Base-by-base conservation (phyloP, 2,113 vertebrate species). In the Probosciger aterrimus region DNA sequence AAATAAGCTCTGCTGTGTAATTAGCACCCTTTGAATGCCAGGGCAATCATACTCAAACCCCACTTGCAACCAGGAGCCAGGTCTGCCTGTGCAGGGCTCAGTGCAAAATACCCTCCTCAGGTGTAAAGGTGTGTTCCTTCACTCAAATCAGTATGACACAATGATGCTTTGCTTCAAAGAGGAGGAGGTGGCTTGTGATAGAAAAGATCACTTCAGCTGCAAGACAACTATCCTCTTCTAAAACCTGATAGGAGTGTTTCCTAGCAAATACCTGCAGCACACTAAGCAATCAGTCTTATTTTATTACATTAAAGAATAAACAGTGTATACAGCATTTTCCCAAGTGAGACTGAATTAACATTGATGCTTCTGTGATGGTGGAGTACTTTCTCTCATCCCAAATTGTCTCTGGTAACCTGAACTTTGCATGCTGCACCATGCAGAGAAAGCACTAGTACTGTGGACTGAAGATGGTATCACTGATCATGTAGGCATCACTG, bases 401-500 rank as follows among this genome's bases (percentile, higher is more conserved):
- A 43, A 39, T 1, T 41, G 28, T 13, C 37, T 25, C 59, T 37
- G 64, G 16, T 37, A 62, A 64, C 28, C 43, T 60, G 41, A 62
- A 57, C 18, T 53, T 55, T 63, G 64, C 14, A 6, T 15, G 25
- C 59, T 88, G 62, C 20, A 39, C 43, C 15, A 17, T 16, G 37
- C 37, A 39, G 73, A 37, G 41, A 37, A 79, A 88, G 46, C 62
- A 41, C 3, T 7, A 24, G 10, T 4, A 31, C 46, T 4, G 6
- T 0, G 0, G 64, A 24, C 37, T 41, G 75, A 59, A 90, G 33
- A 6, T 1, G 9, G 47, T 55, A 18, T 18, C 79, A n/a, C 10
- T 2, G 1, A n/a, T 28, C 0, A 1, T 1, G 1, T 8, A 9
- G 49, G 17, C 55, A 60, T 15, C 24, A 3, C 55, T 7, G 27